phyloP scores from a whole-genome alignment of 2,113 vertebrate species.

The Sceloporus undulatus region DNA sequence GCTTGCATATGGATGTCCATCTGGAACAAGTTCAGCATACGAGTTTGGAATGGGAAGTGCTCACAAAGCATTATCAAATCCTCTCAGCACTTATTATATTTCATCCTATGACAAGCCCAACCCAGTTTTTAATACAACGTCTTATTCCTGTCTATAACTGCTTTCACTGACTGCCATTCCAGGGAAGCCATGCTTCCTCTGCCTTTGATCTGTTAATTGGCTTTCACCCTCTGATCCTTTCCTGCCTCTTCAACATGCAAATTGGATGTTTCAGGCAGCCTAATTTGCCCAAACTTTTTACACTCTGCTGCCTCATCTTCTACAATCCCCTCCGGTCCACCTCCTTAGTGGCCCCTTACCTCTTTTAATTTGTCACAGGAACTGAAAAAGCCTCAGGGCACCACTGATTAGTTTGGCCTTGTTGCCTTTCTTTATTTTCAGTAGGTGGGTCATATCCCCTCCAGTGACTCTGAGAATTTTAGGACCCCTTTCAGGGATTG shows the following conservation, averaged over 20 bases:
- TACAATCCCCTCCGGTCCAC: conserved; percentile 4
- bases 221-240: conserved; percentile 50
- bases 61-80: background rate
- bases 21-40: background rate
- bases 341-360: background rate
- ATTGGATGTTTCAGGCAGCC: conserved; percentile 27
- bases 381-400: background rate
- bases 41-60: background rate
- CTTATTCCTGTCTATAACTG: conserved; percentile 30
- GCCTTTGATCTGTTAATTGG: conserved; percentile 54
- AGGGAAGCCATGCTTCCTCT: conserved; percentile 3
- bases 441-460: background rate
- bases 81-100: background rate
- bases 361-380: conserved; percentile 5
- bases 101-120: background rate
- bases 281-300: conserved; percentile 16
- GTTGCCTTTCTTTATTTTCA: conserved; percentile 27
- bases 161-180: conserved; percentile 16
- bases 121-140: conserved; percentile 23
- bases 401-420: conserved; percentile 27
- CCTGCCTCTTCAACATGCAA: conserved; percentile 26
- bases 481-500: background rate
- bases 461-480: conserved; percentile 25
- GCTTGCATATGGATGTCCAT: conserved; percentile 15
- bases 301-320: conserved; percentile 2